Percentiles rank a stretch among this genome's conserved stretches.
Evolutionary conservation across 1,140 invertebrate species (phyloP).

Genomic region (Diprion similis): DNA sequence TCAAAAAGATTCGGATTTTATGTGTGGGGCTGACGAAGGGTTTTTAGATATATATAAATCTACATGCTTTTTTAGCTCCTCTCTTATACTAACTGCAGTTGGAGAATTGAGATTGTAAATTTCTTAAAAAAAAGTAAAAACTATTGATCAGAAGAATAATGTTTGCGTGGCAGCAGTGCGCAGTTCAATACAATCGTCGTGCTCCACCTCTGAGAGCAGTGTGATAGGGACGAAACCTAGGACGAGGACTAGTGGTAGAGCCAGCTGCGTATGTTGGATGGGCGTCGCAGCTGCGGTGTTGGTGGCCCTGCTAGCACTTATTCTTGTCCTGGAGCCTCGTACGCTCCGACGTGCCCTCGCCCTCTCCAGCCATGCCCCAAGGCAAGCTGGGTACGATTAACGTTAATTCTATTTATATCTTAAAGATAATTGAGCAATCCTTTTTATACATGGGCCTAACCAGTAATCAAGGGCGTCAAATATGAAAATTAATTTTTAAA

Average conservation of each 20-base stretch:
- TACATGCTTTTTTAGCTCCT: not conserved
- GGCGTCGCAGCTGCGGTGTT: slow-evolving; percentile 46
- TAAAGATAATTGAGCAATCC: not conserved
- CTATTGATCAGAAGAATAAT: slow-evolving; percentile 45
- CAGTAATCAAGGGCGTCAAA: not conserved
- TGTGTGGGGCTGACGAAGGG: not conserved
- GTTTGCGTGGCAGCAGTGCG: slow-evolving; percentile 50
- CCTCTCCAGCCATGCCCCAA: slow-evolving; percentile 53
- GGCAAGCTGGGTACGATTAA: slow-evolving; percentile 55
- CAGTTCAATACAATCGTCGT: slow-evolving; percentile 43
- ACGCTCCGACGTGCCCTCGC: slow-evolving; percentile 46
- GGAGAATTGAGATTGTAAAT: not conserved
- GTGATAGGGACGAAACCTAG: slow-evolving; percentile 45
- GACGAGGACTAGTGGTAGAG: slow-evolving; percentile 48
- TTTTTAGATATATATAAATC: not conserved
- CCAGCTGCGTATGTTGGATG: slow-evolving; percentile 52
- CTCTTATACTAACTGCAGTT: slow-evolving; percentile 32
- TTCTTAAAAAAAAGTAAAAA: not conserved
- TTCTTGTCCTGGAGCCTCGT: slow-evolving; percentile 55
- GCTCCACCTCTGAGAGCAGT: slow-evolving; percentile 45
- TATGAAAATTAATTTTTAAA: not conserved
- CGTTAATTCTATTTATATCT: slow-evolving; percentile 6
- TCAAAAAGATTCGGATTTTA: not conserved
- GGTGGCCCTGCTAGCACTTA: slow-evolving; percentile 52
- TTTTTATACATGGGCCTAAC: not conserved